Conservation (phyloP, 2,113 vertebrate genomes). For the Theristicus caerulescens region DNA sequence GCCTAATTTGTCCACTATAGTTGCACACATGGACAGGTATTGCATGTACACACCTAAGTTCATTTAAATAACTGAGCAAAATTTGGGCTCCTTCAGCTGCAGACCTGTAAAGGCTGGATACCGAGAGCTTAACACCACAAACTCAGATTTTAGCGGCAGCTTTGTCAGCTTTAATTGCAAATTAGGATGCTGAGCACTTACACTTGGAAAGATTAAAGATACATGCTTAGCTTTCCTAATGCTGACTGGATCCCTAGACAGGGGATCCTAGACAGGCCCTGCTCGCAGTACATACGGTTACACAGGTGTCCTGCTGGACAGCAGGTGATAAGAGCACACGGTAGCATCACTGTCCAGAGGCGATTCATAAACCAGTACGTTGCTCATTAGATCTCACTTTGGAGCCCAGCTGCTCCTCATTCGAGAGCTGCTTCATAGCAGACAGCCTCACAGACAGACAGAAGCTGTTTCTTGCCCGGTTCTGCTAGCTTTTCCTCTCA, state of each 20-base stretch:
- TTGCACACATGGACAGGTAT: not conserved
- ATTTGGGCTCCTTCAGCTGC: not conserved
- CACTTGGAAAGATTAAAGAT: not conserved
- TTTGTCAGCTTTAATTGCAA: not conserved
- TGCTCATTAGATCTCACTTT: not conserved
- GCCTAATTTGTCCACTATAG: not conserved
- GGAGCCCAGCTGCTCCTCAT: not conserved
- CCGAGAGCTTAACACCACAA: not conserved
- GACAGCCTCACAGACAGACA: not conserved
- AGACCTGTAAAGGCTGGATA: not conserved
- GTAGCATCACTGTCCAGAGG: not conserved
- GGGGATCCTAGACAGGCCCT: not conserved
- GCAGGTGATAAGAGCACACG: not conserved
- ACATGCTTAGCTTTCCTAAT: not conserved
- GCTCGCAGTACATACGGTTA: accelerated
- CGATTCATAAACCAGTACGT: not conserved
- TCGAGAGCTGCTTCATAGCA: not conserved
- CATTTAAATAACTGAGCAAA: not conserved
- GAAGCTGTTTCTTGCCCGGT: not conserved
- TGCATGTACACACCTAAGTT: not conserved
- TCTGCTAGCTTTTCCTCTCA: not conserved
- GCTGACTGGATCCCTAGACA: not conserved
- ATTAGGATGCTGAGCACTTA: not conserved
- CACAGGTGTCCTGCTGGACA: not conserved
- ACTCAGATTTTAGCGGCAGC: not conserved